Evolutionary conservation across 2,113 vertebrate species (phyloP), one percentile per base, ranked within the genome.

Genomic region (Daphoenositta chrysoptera): DNA sequence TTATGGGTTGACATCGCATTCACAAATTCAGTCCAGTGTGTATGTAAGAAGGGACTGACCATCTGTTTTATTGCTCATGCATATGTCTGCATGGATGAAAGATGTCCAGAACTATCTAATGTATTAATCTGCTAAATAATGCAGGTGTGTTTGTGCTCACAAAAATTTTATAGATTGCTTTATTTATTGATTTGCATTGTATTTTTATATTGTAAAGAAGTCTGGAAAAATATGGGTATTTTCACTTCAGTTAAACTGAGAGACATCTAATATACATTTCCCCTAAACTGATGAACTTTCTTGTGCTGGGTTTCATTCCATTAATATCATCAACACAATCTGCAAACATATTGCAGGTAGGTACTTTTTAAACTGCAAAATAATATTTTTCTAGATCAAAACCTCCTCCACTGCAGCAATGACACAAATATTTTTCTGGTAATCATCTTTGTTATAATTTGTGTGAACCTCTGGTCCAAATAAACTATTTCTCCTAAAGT

Each of bases 61-160:
- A 83, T 95, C 47, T 94, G 73, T 68, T 97, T 95, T 83, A 44
- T 78, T 96, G 50, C 79, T 92, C 65, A 53, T 77, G 58, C 57
- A 79, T 83, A 84, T 78, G 71, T 71, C 27, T 94, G 26, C 65
- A 88, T 73, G 81, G 47, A 65, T 57, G 92, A 87, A 96, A 60
- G 77, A 48, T 72, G 33, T 85, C 96, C 70, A 81, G 65, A 87
- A 82, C 5, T 60, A 83, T n/a, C 89, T 85, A 75, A 83, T 22
- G 3, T 72, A 45, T 87, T 82, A 78, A 40, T 94, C 57, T 95
- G 20, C 35, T 83, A 53, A 76, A 84, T 92, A 96, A 89, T 54
- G 48, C 84, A 92, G 16, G 48, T 2, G 47, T 42, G 21, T 13
- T 27, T 70, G 8, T 64, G 6, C 27, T 84, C 13, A 90, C 6